These are phyloP conservation scores for Synchiropus splendidus DNA, from an alignment of 2,113 vertebrate species.

Conservation along the genomic window DNA sequence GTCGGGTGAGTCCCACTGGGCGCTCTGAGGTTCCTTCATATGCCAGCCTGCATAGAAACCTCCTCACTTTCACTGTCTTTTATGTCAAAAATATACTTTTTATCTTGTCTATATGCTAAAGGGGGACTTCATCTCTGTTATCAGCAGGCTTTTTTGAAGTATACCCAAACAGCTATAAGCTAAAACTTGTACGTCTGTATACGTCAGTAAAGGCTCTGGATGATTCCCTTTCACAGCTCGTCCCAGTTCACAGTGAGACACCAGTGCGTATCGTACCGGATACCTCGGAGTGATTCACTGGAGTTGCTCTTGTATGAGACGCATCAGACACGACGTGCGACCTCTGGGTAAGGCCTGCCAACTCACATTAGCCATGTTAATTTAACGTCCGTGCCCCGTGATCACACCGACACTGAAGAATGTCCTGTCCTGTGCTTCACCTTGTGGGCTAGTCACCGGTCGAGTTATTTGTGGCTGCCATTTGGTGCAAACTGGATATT, in stretches of 20 bases:
- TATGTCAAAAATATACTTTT: too few species aligned
- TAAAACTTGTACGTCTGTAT: too few species aligned
- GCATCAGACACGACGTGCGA: constrained; percentile 17
- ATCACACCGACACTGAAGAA: constrained; percentile 25
- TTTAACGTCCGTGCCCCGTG: constrained; percentile 22
- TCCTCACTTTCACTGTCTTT: too few species aligned
- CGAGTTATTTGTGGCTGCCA: too few species aligned
- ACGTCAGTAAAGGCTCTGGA: too few species aligned
- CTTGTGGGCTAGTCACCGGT: constrained; percentile 13
- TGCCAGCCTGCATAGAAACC: constrained; percentile 26
- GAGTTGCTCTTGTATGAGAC: constrained; percentile 6
- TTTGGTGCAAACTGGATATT: too few species aligned
- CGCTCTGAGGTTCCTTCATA: constrained; percentile 26
- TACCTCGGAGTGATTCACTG: too few species aligned
- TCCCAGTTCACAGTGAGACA: background rate
- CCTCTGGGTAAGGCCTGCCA: constrained; percentile 35
- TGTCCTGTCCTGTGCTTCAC: constrained; percentile 19
- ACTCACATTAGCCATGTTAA: constrained; percentile 37
- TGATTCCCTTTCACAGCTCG: too few species aligned
- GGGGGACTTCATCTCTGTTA: too few species aligned
- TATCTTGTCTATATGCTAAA: too few species aligned
- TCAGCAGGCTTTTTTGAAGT: too few species aligned
- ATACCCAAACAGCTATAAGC: too few species aligned
- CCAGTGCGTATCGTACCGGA: background rate
- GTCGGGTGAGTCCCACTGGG: constrained; percentile 9